A percentile compares a stretch with the other conserved stretches of the same genome.
Evolutionary conservation across 2,113 vertebrate genomes (phyloP).

Genomic region (Acanthisitta chloris): DNA sequence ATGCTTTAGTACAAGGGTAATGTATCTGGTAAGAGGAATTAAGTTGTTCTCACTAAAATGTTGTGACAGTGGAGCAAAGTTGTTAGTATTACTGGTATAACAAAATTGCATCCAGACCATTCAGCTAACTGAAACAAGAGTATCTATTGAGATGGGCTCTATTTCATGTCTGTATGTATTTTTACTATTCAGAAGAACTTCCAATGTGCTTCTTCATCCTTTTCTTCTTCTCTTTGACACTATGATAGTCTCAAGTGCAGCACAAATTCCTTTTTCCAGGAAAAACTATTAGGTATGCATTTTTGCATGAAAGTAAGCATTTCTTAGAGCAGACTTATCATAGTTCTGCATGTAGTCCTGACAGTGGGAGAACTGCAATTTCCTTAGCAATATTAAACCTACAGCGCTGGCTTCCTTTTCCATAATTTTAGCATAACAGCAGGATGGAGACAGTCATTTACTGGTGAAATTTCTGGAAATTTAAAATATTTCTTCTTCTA

Average conservation of each 20-base stretch:
- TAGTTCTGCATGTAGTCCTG: neutral
- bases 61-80: neutral
- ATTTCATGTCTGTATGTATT: neutral
- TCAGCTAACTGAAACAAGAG: neutral
- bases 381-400: neutral
- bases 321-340: constrained; percentile 1
- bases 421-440: neutral
- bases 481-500: neutral
- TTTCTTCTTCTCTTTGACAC: neutral
- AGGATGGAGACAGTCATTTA: neutral
- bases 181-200: neutral
- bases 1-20: neutral
- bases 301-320: constrained; percentile 1
- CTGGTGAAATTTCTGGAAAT: neutral
- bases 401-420: neutral
- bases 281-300: neutral
- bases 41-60: neutral
- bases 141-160: neutral
- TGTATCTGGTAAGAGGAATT: neutral
- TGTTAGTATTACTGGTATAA: neutral
- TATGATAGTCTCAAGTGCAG: neutral
- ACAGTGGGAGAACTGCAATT: neutral
- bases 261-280: neutral
- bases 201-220: neutral
- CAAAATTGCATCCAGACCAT: neutral